Evolutionary conservation across 1,140 invertebrate genomes (phyloP).

Genomic region (Dinoponera quadriceps): DNA sequence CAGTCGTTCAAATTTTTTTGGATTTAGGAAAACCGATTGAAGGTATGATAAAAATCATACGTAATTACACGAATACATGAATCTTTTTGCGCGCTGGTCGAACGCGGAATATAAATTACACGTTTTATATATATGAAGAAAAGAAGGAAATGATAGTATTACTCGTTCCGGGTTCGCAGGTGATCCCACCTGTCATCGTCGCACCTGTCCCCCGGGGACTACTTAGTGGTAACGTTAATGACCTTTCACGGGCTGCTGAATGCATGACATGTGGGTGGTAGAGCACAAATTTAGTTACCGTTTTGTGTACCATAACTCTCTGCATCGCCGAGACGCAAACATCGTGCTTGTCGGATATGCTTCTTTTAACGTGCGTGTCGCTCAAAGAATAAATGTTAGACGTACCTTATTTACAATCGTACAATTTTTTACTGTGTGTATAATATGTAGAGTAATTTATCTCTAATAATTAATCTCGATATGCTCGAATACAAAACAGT

Average conservation of each 20-base stretch:
- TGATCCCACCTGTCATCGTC: slow-evolving; percentile 68
- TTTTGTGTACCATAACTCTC: slow-evolving; percentile 25
- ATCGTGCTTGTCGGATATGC: background rate
- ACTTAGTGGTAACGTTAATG: slow-evolving; percentile 74
- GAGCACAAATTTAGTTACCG: slow-evolving; percentile 57
- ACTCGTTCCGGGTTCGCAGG: slow-evolving; percentile 33
- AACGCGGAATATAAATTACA: background rate
- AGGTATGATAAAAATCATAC: no score
- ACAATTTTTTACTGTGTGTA: no score
- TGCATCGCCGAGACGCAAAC: background rate
- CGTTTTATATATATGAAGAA: background rate
- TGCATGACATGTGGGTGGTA: slow-evolving; percentile 66
- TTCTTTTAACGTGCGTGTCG: background rate
- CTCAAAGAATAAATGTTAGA: background rate
- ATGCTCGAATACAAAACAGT: no score
- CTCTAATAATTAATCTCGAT: no score
- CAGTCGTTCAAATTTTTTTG: no score
- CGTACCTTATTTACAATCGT: background rate
- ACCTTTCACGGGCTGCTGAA: slow-evolving; percentile 72
- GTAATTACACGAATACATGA: no score
- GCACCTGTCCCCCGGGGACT: slow-evolving; percentile 68
- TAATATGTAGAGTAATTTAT: no score
- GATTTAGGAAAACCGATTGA: no score
- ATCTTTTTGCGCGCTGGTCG: background rate
- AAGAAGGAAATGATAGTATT: slow-evolving; percentile 36